Percentiles rank a stretch among this genome's conserved stretches.
Evolutionary conservation across 2,888 invertebrate species (phyloP).

Genomic region (Lysandra bellargus): DNA sequence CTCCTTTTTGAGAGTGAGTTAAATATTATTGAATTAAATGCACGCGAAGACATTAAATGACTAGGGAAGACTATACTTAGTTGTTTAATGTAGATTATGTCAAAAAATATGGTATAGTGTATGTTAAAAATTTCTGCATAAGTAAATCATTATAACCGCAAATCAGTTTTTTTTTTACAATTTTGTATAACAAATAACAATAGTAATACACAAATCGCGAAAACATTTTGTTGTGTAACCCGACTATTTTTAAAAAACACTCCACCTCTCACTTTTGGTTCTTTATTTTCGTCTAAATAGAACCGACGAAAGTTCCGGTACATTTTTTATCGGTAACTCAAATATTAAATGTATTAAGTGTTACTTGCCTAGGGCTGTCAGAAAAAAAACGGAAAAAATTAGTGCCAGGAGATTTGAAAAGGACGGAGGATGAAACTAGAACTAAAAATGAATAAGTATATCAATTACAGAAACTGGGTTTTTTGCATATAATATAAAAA

Average conservation of each 20-base stretch:
- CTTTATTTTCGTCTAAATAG: constrained; percentile 27
- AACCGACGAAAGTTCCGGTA: constrained; percentile 32
- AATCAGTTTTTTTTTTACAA: not conserved
- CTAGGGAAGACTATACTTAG: too few relatives aligned
- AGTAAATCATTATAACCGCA: not conserved
- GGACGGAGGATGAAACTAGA: not conserved
- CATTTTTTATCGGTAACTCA: constrained; percentile 15
- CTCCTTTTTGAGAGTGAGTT: too few relatives aligned
- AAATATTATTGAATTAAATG: too few relatives aligned
- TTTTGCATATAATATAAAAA: not conserved
- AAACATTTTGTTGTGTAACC: constrained; percentile 23
- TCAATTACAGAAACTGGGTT: not conserved
- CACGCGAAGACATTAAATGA: too few relatives aligned
- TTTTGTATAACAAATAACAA: constrained; percentile 26
- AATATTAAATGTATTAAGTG: constrained; percentile 10
- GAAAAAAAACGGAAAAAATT: not conserved
- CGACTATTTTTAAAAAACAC: constrained; percentile 29
- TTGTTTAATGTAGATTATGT: too few relatives aligned
- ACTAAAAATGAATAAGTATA: not conserved
- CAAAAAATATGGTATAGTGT: too few relatives aligned
- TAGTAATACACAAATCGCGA: constrained; percentile 27
- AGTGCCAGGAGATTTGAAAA: not conserved
- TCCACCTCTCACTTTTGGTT: constrained; percentile 32
- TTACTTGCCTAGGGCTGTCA: not conserved
- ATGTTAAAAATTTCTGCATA: too few relatives aligned